Conservation (phyloP, 2,797 vertebrate species). For the Natrix natrix region DNA sequence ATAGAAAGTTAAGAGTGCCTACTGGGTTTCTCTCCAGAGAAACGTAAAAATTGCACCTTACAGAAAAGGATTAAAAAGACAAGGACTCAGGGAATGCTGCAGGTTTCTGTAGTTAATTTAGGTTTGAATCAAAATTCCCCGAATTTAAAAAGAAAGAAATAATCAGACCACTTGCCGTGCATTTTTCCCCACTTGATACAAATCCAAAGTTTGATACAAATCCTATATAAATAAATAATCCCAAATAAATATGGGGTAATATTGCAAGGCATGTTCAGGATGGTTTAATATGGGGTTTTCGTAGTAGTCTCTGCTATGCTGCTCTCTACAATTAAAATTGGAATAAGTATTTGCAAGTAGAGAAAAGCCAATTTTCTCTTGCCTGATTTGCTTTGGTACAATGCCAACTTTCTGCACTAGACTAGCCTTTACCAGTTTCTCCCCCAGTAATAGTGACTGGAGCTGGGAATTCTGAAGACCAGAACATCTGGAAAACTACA, state of each 20-base stretch:
- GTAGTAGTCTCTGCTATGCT: neutral
- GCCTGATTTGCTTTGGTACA: neutral
- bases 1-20: neutral
- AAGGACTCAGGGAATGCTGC: neutral
- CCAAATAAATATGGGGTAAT: neutral
- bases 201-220: no score
- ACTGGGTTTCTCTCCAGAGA: neutral
- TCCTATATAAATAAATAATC: no score
- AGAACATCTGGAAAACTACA: neutral
- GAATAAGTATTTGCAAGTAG: neutral
- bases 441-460: neutral
- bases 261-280: neutral
- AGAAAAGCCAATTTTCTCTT: neutral
- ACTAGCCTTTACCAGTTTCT: neutral
- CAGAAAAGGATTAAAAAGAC: neutral
- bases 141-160: neutral
- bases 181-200: neutral
- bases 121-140: neutral
- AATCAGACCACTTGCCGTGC: neutral
- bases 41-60: neutral
- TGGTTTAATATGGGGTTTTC: neutral
- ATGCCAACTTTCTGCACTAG: neutral
- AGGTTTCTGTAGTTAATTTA: neutral
- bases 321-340: neutral
- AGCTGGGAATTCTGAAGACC: neutral